Conservation (phyloP, 2,113 vertebrate species). For the Spizaetus ornatus region DNA sequence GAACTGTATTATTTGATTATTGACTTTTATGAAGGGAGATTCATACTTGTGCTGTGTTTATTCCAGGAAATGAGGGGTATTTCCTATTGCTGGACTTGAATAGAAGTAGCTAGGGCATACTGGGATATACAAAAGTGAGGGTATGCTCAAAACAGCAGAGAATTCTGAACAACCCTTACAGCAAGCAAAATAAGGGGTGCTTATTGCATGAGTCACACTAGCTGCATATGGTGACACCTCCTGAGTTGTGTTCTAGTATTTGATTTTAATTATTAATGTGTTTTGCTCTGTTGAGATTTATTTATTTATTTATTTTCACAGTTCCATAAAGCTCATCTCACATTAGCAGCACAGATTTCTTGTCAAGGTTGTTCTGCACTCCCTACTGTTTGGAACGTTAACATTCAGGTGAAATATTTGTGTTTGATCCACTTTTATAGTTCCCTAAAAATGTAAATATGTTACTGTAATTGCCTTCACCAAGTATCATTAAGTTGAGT, state of each 20-base stretch:
- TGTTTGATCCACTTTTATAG: background rate
- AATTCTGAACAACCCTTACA: background rate
- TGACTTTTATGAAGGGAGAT: background rate
- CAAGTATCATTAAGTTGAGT: background rate
- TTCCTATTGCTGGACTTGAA: background rate
- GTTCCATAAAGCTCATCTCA: background rate
- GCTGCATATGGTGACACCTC: background rate
- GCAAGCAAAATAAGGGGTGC: background rate
- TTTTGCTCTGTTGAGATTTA: background rate
- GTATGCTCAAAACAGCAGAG: background rate
- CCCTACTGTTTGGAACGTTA: background rate
- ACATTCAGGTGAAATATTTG: background rate
- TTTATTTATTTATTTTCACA: conserved; percentile 7
- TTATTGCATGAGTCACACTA: background rate
- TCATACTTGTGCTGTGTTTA: background rate
- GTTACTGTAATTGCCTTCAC: background rate
- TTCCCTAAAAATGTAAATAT: background rate
- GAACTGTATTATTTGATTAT: background rate
- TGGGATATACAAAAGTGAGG: background rate
- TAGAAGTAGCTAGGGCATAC: background rate
- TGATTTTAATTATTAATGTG: conserved; percentile 37
- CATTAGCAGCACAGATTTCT: background rate
- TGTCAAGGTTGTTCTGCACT: background rate
- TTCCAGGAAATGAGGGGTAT: background rate
- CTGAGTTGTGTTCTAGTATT: background rate